A percentile compares a stretch with the other conserved stretches of the same genome.
Evolutionary conservation across 2,113 vertebrate species (phyloP).

Genomic region (Carettochelys insculpta): DNA sequence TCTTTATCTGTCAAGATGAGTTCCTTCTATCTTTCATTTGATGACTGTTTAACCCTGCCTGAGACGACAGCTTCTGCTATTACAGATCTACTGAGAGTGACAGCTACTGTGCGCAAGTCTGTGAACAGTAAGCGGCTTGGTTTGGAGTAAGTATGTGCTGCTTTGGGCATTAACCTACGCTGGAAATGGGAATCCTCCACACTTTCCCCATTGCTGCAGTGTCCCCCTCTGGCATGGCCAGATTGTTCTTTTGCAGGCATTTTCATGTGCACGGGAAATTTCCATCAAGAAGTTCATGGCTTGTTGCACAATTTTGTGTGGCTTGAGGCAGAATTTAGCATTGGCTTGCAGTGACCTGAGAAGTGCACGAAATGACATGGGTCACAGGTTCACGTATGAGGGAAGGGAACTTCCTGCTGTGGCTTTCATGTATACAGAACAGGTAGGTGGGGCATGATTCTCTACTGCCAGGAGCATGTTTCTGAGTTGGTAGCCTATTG

Average conservation of each 20-base stretch:
- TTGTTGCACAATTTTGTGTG: not conserved
- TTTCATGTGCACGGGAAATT: not conserved
- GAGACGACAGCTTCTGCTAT: not conserved
- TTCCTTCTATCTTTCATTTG: not conserved
- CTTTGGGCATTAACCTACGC: not conserved
- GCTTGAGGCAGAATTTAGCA: not conserved
- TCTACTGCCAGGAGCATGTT: not conserved
- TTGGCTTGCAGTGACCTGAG: not conserved
- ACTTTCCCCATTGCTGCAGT: not conserved
- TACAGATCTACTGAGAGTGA: not conserved
- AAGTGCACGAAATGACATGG: not conserved
- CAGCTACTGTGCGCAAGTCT: not conserved
- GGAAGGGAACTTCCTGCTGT: not conserved
- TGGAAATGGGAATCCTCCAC: not conserved
- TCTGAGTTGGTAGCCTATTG: not conserved
- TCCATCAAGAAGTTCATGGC: not conserved
- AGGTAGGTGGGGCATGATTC: not conserved
- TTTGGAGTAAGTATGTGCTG: not conserved
- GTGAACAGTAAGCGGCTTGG: not conserved
- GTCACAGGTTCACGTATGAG: too few relatives aligned
- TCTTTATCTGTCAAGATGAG: not conserved
- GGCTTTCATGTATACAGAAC: too few relatives aligned
- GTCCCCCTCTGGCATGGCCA: not conserved
- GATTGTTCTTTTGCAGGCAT: not conserved
- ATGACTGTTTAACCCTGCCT: not conserved